Conservation (phyloP, 2,888 invertebrate species). For the Biston stratarius region DNA sequence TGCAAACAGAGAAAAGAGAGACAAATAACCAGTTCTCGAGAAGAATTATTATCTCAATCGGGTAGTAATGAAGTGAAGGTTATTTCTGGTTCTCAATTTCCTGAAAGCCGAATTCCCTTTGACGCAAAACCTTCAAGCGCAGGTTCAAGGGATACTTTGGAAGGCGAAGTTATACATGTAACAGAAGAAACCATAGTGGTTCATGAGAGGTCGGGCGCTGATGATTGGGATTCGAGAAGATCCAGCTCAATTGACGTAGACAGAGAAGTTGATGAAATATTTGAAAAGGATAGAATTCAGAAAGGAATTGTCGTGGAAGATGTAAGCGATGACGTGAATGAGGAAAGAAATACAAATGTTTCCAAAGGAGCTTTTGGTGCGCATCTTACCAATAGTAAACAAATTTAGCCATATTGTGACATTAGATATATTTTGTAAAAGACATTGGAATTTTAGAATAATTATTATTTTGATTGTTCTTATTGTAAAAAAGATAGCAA, state of each 20-base stretch:
- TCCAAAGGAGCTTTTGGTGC: constrained; percentile 68
- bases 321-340: constrained; percentile 50
- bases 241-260: constrained; percentile 78
- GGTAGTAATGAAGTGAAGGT: constrained; percentile 49
- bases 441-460: too few relatives aligned
- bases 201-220: constrained; percentile 62
- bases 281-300: constrained; percentile 65
- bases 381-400: constrained; percentile 44
- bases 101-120: constrained; percentile 55
- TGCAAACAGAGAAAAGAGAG: constrained; percentile 48
- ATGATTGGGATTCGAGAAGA: constrained; percentile 63
- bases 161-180: constrained; percentile 71
- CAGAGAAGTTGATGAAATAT: constrained; percentile 76
- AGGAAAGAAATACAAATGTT: constrained; percentile 51
- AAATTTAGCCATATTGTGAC: neutral
- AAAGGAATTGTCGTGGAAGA: constrained; percentile 47
- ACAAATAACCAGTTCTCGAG: constrained; percentile 52
- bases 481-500: too few relatives aligned
- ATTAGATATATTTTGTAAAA: neutral
- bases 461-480: too few relatives aligned
- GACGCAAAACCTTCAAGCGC: constrained; percentile 57
- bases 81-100: constrained; percentile 30
- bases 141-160: constrained; percentile 67
- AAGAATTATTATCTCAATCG: constrained; percentile 56
- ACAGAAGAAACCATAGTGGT: constrained; percentile 67